Percentiles rank a stretch among this genome's conserved stretches.
Evolutionary conservation across 2,888 invertebrate genomes (phyloP).

Genomic region (Lacanobia wlatinum): DNA sequence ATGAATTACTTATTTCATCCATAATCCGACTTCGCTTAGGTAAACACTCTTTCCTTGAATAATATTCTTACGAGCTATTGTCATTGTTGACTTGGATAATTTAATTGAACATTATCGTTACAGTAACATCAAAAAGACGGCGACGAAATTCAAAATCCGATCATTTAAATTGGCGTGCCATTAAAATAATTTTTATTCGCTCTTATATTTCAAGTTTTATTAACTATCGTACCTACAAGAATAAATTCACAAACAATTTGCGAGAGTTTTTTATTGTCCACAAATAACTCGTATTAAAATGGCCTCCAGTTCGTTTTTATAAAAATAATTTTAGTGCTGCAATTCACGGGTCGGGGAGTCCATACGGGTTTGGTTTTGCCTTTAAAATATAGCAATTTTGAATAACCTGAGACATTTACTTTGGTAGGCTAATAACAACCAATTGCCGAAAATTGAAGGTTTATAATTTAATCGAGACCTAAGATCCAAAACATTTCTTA

Average conservation of each 20-base stretch:
- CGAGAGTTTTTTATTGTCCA: slow-evolving; percentile 16
- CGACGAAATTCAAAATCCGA: background rate
- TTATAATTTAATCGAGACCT: background rate
- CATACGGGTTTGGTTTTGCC: background rate
- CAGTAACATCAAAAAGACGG: background rate
- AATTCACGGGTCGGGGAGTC: slow-evolving; percentile 6
- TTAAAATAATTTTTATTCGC: slow-evolving; percentile 19
- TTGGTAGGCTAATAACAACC: slow-evolving; percentile 18
- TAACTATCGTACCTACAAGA: background rate
- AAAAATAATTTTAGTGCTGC: slow-evolving; percentile 19
- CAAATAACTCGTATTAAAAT: slow-evolving; percentile 33
- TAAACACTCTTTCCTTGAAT: too few relatives aligned
- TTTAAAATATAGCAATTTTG: slow-evolving; percentile 21
- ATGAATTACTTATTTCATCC: too few relatives aligned
- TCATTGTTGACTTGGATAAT: too few relatives aligned
- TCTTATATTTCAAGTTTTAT: slow-evolving; percentile 13
- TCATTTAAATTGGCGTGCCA: background rate
- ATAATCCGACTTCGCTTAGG: too few relatives aligned
- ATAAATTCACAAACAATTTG: slow-evolving; percentile 16
- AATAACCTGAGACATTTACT: slow-evolving; percentile 23
- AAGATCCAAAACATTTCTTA: too few relatives aligned
- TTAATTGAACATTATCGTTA: background rate
- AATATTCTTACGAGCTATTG: too few relatives aligned
- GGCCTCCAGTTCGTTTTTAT: slow-evolving; percentile 7
- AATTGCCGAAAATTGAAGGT: slow-evolving; percentile 1